A percentile compares a stretch with the other conserved stretches of the same genome.
phyloP scores from a whole-genome alignment of 2,113 vertebrate genomes.

The Brienomyrus brachyistius region DNA sequence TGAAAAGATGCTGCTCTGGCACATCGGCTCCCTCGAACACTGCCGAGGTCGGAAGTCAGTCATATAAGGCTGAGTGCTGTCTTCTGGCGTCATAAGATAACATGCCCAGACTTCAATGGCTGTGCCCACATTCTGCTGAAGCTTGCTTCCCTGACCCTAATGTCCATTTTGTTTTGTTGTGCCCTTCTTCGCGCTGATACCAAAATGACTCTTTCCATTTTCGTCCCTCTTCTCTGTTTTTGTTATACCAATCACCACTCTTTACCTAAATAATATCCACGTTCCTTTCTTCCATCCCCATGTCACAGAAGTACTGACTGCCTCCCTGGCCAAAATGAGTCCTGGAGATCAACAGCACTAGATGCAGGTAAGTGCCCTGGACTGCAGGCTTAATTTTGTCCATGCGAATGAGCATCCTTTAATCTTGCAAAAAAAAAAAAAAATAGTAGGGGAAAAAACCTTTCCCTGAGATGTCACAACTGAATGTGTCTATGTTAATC shows the following conservation, averaged over 20 bases:
- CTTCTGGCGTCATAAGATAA: neutral
- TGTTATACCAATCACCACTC: neutral
- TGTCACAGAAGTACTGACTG: neutral
- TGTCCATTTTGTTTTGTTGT: neutral
- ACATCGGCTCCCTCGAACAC: neutral
- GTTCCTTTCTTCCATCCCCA: neutral
- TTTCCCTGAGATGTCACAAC: neutral
- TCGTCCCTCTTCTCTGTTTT: neutral
- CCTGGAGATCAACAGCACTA: neutral
- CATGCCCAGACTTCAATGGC: neutral
- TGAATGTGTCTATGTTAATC: neutral
- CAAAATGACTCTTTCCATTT: neutral
- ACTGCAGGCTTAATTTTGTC: neutral
- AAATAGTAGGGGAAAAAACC: neutral
- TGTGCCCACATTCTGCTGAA: neutral
- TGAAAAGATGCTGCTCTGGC: neutral
- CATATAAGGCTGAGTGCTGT: neutral
- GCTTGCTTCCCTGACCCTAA: neutral
- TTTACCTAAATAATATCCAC: neutral
- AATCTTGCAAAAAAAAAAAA: neutral
- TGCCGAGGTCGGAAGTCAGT: neutral
- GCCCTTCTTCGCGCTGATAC: neutral
- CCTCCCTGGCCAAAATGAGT: neutral
- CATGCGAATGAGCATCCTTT: neutral
- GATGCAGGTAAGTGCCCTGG: neutral